These are phyloP conservation scores for Denticeps clupeoides DNA, from an alignment of 2,797 vertebrate species.

Conservation along the genomic window DNA sequence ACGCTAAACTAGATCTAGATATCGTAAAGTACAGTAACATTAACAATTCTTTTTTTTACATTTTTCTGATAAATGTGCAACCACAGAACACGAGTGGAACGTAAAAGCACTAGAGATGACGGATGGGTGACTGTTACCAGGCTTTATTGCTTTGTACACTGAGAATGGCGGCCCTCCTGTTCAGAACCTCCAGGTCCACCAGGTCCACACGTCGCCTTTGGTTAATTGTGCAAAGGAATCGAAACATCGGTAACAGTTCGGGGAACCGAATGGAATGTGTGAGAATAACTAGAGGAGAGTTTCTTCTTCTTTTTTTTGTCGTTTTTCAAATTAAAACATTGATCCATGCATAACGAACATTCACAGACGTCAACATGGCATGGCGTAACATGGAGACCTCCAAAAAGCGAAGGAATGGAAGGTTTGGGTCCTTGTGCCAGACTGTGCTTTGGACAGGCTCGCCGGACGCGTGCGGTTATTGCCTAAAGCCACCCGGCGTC, in stretches of 20 bases:
- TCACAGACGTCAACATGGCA: constrained; percentile 54
- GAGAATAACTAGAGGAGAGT: too few species aligned
- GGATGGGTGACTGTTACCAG: constrained; percentile 67
- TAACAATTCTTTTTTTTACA: constrained; percentile 29
- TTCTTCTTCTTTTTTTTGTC: too few species aligned
- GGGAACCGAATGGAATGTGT: constrained; percentile 35
- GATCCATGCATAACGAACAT: constrained; percentile 64
- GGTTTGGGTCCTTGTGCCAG: constrained; percentile 25
- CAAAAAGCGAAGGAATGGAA: constrained; percentile 29
- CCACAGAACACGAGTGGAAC: constrained; percentile 63
- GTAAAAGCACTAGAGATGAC: constrained; percentile 59
- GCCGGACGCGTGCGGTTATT: too few species aligned
- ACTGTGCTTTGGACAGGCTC: constrained; percentile 29
- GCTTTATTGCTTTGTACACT: constrained; percentile 98
- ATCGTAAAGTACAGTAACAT: constrained; percentile 39
- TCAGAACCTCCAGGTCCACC: too few species aligned
- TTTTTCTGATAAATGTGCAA: constrained; percentile 47
- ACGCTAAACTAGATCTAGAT: constrained; percentile 58
- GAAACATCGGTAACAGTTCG: constrained; percentile 58
- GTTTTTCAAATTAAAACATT: constrained; percentile 39
- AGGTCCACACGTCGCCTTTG: constrained; percentile 69
- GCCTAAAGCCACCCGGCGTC: constrained; percentile 1
- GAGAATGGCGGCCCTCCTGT: too few species aligned
- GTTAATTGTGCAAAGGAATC: constrained; percentile 70
- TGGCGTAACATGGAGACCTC: constrained; percentile 36